A percentile compares a stretch with the other conserved stretches of the same genome.
Conservation (phyloP, 2,888 invertebrate genomes). For the Stenichneumon culpator region DNA sequence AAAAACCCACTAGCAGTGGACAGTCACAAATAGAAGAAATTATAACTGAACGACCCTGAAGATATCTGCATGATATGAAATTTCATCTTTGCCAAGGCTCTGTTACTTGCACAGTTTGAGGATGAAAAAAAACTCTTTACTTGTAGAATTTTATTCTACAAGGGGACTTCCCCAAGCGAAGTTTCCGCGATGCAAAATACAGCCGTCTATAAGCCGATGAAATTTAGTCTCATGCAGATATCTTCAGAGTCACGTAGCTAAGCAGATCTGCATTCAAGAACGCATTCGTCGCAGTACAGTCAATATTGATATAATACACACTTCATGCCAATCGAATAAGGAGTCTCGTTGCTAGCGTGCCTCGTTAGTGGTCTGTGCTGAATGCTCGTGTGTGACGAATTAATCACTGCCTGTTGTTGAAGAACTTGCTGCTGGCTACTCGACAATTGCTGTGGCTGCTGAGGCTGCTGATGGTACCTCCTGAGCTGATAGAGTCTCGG, state of each 20-base stretch:
- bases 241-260: neutral
- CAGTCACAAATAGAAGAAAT: too few relatives aligned
- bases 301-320: slow-evolving; percentile 63
- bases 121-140: too few relatives aligned
- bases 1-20: too few relatives aligned
- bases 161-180: too few relatives aligned
- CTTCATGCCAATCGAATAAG: slow-evolving; percentile 78
- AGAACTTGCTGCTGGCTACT: slow-evolving; percentile 70
- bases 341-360: slow-evolving; percentile 80
- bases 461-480: slow-evolving; percentile 78
- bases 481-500: slow-evolving; percentile 88
- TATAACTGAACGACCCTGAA: too few relatives aligned
- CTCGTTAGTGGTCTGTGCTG: slow-evolving; percentile 80
- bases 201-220: neutral
- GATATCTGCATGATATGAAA: too few relatives aligned
- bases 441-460: slow-evolving; percentile 64
- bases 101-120: too few relatives aligned
- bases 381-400: slow-evolving; percentile 74
- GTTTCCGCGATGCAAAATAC: too few relatives aligned
- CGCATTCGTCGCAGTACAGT: neutral
- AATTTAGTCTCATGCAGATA: neutral
- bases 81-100: too few relatives aligned
- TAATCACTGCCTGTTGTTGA: slow-evolving; percentile 73
- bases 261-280: too few relatives aligned
- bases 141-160: too few relatives aligned